phyloP scores from a whole-genome alignment of 2,113 vertebrate genomes.

The Megaleporinus macrocephalus region DNA sequence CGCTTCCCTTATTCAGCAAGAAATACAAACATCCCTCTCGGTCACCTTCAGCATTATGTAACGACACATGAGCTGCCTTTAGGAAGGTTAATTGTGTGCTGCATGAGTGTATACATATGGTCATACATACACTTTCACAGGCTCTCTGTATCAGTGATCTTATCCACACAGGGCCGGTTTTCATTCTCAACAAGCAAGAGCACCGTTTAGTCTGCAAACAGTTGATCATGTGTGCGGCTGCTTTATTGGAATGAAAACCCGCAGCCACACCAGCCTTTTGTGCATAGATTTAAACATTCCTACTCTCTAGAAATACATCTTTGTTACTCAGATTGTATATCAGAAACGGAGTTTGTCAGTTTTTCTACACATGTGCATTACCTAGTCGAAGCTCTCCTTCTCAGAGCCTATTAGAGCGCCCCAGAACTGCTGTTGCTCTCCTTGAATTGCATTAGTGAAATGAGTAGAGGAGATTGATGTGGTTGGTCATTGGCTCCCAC shows the following conservation, averaged over 20 bases:
- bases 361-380: constrained; percentile 37
- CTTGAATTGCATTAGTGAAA: constrained; percentile 56
- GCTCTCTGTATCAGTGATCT: background rate
- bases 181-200: too few relatives aligned
- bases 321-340: background rate
- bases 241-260: too few relatives aligned
- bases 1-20: constrained; percentile 50
- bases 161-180: too few relatives aligned
- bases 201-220: too few relatives aligned
- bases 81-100: constrained; percentile 9
- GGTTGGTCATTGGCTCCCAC: background rate
- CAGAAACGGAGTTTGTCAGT: background rate
- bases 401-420: constrained; percentile 31
- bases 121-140: background rate
- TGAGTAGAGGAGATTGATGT: constrained; percentile 49
- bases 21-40: constrained; percentile 31
- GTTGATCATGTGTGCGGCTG: too few relatives aligned
- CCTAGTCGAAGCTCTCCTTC: constrained; percentile 24
- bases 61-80: constrained; percentile 11
- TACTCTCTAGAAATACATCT: constrained; percentile 5
- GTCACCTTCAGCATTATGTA: constrained; percentile 36
- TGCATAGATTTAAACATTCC: too few relatives aligned
- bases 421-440: constrained; percentile 42
- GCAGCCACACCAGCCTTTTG: too few relatives aligned
- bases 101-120: background rate